phyloP scores from a whole-genome alignment of 2,888 invertebrate species.

The Nymphalis urticae region DNA sequence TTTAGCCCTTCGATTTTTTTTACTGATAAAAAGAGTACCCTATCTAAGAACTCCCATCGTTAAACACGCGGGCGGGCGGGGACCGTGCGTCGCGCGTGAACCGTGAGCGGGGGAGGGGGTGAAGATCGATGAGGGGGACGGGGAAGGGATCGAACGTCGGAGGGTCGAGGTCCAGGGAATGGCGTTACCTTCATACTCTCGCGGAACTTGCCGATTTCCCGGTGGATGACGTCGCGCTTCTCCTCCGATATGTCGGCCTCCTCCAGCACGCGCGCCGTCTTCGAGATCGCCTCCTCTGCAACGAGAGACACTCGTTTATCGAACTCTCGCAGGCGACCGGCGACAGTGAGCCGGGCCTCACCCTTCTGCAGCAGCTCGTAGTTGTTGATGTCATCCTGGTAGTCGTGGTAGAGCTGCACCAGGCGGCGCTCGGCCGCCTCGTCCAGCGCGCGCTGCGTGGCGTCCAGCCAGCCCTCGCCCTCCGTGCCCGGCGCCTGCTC shows the following conservation, averaged over 20 bases:
- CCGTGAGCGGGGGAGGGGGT: conserved; percentile 29
- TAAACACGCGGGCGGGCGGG: conserved; percentile 26
- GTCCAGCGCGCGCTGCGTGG: conserved; percentile 87
- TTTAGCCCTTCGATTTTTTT: not conserved
- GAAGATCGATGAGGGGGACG: conserved; percentile 24
- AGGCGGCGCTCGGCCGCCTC: conserved; percentile 88
- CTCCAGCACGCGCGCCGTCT: conserved; percentile 86
- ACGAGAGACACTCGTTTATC: conserved; percentile 23
- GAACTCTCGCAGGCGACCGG: too few relatives aligned
- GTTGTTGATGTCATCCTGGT: conserved; percentile 88
- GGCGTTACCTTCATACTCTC: conserved; percentile 94
- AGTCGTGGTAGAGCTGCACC: conserved; percentile 90
- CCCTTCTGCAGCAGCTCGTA: conserved; percentile 85
- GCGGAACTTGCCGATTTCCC: conserved; percentile 98
- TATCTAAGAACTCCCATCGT: too few relatives aligned
- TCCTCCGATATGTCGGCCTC: conserved; percentile 97
- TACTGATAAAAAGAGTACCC: not conserved
- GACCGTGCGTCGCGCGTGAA: conserved; percentile 34
- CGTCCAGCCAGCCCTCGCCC: conserved; percentile 83
- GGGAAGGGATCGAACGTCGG: conserved; percentile 22
- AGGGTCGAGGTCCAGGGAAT: conserved; percentile 14
- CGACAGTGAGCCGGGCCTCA: conserved; percentile 38
- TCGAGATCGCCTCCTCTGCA: conserved; percentile 85
- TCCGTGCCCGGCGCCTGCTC: conserved; percentile 68
- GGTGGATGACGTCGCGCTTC: conserved; percentile 96